phyloP scores from a whole-genome alignment of 1,140 invertebrate species.

The Drosophila ambigua region DNA sequence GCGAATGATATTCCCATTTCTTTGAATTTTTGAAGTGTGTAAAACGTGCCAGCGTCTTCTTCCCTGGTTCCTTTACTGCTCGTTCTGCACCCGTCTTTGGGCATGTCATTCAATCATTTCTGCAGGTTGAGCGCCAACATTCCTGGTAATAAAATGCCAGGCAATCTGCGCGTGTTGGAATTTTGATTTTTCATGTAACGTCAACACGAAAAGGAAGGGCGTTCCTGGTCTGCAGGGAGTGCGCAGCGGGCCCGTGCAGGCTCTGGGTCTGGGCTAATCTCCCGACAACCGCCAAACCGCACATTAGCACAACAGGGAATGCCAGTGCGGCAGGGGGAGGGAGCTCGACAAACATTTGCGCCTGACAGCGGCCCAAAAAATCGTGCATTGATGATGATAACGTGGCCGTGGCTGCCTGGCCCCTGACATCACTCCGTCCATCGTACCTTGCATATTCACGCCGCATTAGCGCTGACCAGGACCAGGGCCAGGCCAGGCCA shows the following conservation, averaged over 20 bases:
- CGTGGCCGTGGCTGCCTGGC: constrained; percentile 28
- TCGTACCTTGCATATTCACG: constrained; percentile 72
- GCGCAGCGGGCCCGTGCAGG: constrained; percentile 1
- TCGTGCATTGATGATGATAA: constrained; percentile 80
- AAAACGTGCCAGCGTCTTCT: constrained; percentile 43
- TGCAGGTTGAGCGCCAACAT: constrained; percentile 65
- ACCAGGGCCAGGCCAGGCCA: constrained; percentile 6
- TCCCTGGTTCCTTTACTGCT: constrained; percentile 3
- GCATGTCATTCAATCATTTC: constrained; percentile 76
- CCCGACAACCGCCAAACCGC: constrained; percentile 67
- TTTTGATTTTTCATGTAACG: constrained; percentile 75
- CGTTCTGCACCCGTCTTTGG: background rate
- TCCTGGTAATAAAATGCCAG: constrained; percentile 78
- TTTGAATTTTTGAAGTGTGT: constrained; percentile 62
- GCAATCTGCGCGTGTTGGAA: constrained; percentile 77
- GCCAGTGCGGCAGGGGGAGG: constrained; percentile 8
- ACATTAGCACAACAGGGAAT: constrained; percentile 69
- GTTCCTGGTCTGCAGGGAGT: constrained; percentile 5
- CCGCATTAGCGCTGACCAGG: constrained; percentile 67
- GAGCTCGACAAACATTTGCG: constrained; percentile 56
- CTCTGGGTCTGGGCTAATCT: constrained; percentile 58
- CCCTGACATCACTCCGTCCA: constrained; percentile 27
- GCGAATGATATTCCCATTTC: background rate
- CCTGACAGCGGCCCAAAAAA: constrained; percentile 49
- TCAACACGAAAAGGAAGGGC: constrained; percentile 22